Conservation (phyloP, 2,113 vertebrate genomes). For the Hirundichthys speculiger region DNA sequence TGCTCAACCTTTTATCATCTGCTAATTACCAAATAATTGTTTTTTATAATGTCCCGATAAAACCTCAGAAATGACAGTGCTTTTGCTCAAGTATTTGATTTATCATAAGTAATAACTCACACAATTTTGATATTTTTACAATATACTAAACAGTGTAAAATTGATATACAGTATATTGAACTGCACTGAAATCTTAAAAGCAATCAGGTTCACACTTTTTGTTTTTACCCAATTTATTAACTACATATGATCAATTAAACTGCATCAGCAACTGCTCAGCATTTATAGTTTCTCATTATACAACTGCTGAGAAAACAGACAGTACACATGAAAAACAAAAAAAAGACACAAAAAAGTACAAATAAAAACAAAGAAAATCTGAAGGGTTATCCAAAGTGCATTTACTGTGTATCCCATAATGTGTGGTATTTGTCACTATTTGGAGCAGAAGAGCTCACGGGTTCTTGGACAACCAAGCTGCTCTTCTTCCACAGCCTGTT, state of each 20-base stretch:
- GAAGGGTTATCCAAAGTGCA: conserved; percentile 41
- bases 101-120: too few relatives aligned
- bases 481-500: conserved; percentile 71
- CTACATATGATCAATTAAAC: conserved; percentile 7
- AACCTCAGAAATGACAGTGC: too few relatives aligned
- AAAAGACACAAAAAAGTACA: neutral
- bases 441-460: conserved; percentile 62
- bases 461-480: conserved; percentile 57
- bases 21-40: too few relatives aligned
- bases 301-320: neutral
- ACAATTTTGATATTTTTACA: too few relatives aligned
- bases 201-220: too few relatives aligned
- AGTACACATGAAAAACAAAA: neutral
- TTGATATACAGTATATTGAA: too few relatives aligned
- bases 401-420: conserved; percentile 14
- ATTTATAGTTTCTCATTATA: too few relatives aligned
- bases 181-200: too few relatives aligned
- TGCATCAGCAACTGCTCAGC: neutral
- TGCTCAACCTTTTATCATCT: too few relatives aligned
- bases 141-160: too few relatives aligned
- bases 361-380: neutral
- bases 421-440: conserved; percentile 14
- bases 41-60: too few relatives aligned
- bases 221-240: conserved; percentile 17
- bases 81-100: too few relatives aligned